Evolutionary conservation across 2,888 invertebrate species (phyloP).

Genomic region (Zaprionus obscuricornis): DNA sequence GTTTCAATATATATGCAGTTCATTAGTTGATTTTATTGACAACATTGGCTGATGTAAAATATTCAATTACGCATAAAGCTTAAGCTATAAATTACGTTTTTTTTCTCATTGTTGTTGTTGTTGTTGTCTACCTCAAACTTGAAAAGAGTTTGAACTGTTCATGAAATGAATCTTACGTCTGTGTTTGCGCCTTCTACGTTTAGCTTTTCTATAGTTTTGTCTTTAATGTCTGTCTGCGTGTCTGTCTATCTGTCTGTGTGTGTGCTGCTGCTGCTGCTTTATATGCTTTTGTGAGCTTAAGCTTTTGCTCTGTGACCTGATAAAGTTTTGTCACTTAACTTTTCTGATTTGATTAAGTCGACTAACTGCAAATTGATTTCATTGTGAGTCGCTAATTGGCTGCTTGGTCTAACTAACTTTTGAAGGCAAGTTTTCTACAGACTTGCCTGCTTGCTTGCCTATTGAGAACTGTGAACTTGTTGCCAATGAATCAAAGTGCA

Average conservation of each 20-base stretch:
- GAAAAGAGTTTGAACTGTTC: no score
- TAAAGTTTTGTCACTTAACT: conserved; percentile 69
- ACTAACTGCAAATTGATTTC: conserved; percentile 70
- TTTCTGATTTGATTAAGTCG: conserved; percentile 69
- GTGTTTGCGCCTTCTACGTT: no score
- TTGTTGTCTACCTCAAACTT: no score
- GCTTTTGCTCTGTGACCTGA: conserved; percentile 17
- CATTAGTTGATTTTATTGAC: conserved; percentile 19
- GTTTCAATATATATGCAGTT: neutral
- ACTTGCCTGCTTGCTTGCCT: conserved; percentile 1
- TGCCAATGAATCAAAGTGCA: neutral
- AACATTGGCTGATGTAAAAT: conserved; percentile 1
- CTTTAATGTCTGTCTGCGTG: no score
- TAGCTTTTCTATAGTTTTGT: no score
- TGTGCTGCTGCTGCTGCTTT: neutral
- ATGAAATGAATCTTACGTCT: conserved; percentile 4
- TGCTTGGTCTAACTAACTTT: conserved; percentile 42
- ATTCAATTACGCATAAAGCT: conserved; percentile 39
- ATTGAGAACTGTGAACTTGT: conserved; percentile 9
- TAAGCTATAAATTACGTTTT: conserved; percentile 32
- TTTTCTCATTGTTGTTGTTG: neutral
- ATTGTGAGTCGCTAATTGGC: conserved; percentile 70
- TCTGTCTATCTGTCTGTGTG: neutral
- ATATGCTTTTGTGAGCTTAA: neutral
- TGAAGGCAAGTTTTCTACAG: conserved; percentile 15